A percentile compares a stretch with the other conserved stretches of the same genome.
Conservation (phyloP, 2,888 invertebrate species). For the Electrophaes corylata region DNA sequence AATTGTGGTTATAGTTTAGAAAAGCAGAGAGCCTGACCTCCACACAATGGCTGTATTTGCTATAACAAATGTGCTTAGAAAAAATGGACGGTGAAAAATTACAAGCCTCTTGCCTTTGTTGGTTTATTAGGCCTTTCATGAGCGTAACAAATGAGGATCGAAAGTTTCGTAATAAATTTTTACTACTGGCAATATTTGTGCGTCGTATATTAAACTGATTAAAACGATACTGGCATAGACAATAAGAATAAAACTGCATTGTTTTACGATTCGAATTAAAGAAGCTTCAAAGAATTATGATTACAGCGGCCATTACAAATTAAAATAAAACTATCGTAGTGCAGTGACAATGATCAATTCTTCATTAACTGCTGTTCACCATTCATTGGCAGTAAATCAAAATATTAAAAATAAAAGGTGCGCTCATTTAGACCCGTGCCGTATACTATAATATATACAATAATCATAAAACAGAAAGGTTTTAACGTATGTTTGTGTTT, state of each 20-base stretch:
- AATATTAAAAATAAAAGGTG: conserved; percentile 65
- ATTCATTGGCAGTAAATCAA: conserved; percentile 76
- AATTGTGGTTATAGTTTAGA: conserved; percentile 76
- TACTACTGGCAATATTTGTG: conserved; percentile 37
- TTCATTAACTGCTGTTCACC: conserved; percentile 73
- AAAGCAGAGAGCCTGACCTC: conserved; percentile 61
- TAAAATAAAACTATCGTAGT: conserved; percentile 47
- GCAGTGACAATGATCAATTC: conserved; percentile 69
- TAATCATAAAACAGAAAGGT: conserved; percentile 41
- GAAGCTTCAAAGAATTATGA: conserved; percentile 52
- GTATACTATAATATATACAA: conserved; percentile 44
- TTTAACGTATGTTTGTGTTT: conserved; percentile 11
- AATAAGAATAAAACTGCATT: conserved; percentile 28
- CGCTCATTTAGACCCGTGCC: conserved; percentile 70
- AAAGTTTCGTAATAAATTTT: conserved; percentile 34
- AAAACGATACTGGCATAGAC: conserved; percentile 32
- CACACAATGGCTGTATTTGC: conserved; percentile 69
- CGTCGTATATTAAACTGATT: conserved; percentile 35
- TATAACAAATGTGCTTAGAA: conserved; percentile 73
- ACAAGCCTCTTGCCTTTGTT: conserved; percentile 49
- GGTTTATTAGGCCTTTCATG: conserved; percentile 37
- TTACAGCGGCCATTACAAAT: conserved; percentile 48
- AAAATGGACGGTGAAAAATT: conserved; percentile 70
- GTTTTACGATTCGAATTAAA: conserved; percentile 42
- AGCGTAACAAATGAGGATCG: conserved; percentile 34